These are phyloP conservation scores for Alloplasta piceator DNA, from an alignment of 2,888 invertebrate species.

Conservation along the genomic window DNA sequence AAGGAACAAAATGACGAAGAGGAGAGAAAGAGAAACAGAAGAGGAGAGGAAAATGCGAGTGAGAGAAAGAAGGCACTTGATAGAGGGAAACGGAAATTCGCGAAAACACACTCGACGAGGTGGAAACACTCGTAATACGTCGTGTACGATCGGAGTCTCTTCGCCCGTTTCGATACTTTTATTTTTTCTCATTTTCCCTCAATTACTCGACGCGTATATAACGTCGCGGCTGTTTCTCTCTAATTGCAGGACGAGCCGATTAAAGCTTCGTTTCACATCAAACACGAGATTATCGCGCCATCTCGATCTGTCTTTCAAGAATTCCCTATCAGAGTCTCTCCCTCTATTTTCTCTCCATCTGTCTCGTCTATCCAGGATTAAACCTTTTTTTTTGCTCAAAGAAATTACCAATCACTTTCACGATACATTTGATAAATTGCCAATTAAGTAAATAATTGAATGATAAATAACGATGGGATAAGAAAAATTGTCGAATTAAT, in stretches of 20 bases:
- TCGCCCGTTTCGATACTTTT: constrained; percentile 2
- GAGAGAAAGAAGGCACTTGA: constrained; percentile 16
- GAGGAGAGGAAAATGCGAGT: constrained; percentile 13
- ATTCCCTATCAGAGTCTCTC: constrained; percentile 34
- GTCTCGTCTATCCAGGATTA: constrained; percentile 6
- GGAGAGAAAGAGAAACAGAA: constrained; percentile 7
- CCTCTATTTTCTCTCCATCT: not conserved
- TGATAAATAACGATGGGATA: not conserved
- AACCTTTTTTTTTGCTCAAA: constrained; percentile 15
- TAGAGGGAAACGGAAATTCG: constrained; percentile 57
- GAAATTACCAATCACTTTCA: constrained; percentile 6
- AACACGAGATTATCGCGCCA: constrained; percentile 61
- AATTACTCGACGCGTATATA: not conserved
- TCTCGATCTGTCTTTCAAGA: constrained; percentile 34
- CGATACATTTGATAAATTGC: constrained; percentile 3
- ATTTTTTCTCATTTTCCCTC: not conserved
- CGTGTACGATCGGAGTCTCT: constrained; percentile 62
- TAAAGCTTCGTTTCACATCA: constrained; percentile 60
- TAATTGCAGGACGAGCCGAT: constrained; percentile 63
- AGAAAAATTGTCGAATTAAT: not conserved
- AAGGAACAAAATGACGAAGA: constrained; percentile 26
- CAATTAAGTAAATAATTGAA: constrained; percentile 8
- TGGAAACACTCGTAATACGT: constrained; percentile 65
- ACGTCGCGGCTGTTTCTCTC: constrained; percentile 33
- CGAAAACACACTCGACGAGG: constrained; percentile 56